A percentile compares a stretch with the other conserved stretches of the same genome.
Evolutionary conservation across 1,140 invertebrate genomes (phyloP).

Genomic region (Polypedilum vanderplanki): DNA sequence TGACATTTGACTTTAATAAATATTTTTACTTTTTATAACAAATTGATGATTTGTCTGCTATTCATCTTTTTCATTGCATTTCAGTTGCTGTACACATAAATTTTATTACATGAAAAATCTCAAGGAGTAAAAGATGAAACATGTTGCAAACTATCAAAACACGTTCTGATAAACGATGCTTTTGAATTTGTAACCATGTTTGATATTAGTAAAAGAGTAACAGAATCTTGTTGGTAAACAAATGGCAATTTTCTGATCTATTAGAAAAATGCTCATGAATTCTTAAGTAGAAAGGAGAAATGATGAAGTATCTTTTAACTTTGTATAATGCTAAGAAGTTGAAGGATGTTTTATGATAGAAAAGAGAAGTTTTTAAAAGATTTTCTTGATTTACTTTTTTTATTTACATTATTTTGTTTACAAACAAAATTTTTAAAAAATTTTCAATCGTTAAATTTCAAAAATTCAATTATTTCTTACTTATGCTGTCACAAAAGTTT

Average conservation of each 20-base stretch:
- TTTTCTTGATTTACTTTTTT: no score
- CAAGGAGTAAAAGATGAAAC: neutral
- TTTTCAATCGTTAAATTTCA: no score
- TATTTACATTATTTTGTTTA: no score
- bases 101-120: neutral
- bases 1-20: conserved; percentile 7
- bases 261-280: neutral
- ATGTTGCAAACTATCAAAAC: neutral
- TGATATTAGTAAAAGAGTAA: neutral
- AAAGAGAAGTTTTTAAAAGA: no score
- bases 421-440: no score
- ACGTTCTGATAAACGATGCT: conserved; percentile 4
- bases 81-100: neutral
- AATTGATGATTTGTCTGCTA: conserved; percentile 1
- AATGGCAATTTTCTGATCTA: conserved; percentile 8
- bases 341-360: no score
- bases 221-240: neutral
- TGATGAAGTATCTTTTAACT: conserved; percentile 7
- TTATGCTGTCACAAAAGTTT: no score
- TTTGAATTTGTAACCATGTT: conserved; percentile 14
- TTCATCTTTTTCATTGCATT: conserved; percentile 11
- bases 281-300: neutral
- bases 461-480: no score
- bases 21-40: neutral
- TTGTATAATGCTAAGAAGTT: neutral